Percentiles rank a stretch among this genome's conserved stretches.
phyloP scores from a whole-genome alignment of 2,797 vertebrate species.

The Spinus olivaceus region DNA sequence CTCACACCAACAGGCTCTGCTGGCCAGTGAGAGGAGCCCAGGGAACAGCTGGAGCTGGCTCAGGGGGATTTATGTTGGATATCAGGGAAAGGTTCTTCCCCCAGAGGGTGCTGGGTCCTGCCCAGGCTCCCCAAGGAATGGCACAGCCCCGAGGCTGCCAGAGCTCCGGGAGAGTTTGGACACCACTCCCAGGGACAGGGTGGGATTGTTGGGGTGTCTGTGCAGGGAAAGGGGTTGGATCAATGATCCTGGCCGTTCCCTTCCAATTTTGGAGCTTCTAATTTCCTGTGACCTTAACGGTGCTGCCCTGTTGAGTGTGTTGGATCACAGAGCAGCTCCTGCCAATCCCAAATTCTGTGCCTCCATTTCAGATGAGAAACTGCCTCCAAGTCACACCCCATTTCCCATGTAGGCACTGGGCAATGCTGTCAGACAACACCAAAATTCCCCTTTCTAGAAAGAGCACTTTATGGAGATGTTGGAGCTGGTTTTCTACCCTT shows the following conservation, averaged over 20 bases:
- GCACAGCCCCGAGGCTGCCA: rapidly evolving
- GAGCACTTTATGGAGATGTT: background rate
- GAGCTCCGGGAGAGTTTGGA: background rate
- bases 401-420: background rate
- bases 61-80: background rate
- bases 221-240: rapidly evolving
- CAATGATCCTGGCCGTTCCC: rapidly evolving
- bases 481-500: background rate
- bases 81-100: rapidly evolving
- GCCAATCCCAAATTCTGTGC: background rate
- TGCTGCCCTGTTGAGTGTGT: background rate
- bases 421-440: background rate
- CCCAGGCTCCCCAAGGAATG: background rate
- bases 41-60: rapidly evolving
- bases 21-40: background rate
- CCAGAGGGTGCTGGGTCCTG: background rate
- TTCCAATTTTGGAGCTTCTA: background rate
- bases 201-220: background rate
- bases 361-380: background rate
- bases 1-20: background rate
- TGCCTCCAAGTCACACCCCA: rapidly evolving
- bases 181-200: rapidly evolving
- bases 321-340: background rate
- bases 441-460: background rate
- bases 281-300: background rate